These are phyloP conservation scores for Papilio demoleus DNA, from an alignment of 2,888 invertebrate genomes.

Conservation along the genomic window DNA sequence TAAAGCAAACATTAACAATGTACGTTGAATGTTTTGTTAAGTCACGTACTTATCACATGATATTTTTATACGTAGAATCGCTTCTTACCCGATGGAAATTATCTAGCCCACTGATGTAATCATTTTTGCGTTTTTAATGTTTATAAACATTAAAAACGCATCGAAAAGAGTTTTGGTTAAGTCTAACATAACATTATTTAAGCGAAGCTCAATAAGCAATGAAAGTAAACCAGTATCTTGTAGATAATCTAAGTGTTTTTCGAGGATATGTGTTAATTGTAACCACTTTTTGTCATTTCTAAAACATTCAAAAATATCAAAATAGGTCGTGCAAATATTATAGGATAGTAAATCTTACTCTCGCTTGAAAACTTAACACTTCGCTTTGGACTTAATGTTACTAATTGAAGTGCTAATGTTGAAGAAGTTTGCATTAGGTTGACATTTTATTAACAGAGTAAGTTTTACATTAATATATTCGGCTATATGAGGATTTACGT, in stretches of 20 bases:
- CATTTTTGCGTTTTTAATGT: too few relatives aligned
- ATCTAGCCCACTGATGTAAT: too few relatives aligned
- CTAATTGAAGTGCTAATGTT: conserved; percentile 13
- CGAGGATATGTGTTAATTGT: conserved; percentile 8
- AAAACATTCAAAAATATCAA: neutral
- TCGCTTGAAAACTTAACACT: conserved; percentile 14
- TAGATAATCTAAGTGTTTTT: neutral
- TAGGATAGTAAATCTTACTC: conserved; percentile 10
- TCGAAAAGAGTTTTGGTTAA: neutral
- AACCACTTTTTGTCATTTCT: neutral
- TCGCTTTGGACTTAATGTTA: neutral
- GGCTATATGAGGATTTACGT: neutral
- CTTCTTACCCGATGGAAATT: too few relatives aligned
- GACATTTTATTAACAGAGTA: neutral
- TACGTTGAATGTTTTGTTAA: too few relatives aligned
- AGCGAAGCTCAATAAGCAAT: neutral
- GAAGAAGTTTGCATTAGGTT: neutral
- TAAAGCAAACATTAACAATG: too few relatives aligned
- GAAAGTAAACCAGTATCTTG: neutral
- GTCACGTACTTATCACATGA: too few relatives aligned
- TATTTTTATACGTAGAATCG: too few relatives aligned
- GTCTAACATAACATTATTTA: neutral
- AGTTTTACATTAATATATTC: neutral
- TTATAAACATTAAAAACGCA: neutral
- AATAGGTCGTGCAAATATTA: conserved; percentile 10